Base-by-base conservation (phyloP, 2,888 invertebrate species). In the Lasioglossum oenotherae region DNA sequence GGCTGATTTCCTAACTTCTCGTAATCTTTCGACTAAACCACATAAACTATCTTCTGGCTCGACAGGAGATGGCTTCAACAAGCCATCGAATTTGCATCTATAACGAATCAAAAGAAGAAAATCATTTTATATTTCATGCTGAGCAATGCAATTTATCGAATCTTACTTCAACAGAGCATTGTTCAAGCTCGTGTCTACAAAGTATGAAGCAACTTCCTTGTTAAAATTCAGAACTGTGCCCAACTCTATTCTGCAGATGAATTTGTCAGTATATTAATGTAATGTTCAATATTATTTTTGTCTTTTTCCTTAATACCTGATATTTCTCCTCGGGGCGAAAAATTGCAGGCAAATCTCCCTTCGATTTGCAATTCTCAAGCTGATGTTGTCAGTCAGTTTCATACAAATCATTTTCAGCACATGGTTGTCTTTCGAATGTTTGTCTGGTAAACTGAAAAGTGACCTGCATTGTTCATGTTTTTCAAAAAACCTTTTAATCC, bases 351-450 rank as follows among this genome's bases (percentile, higher is more conserved):
- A 89, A 31, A 93, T 89, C 41, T 90, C 92, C 16, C 71, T 87
- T 44, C 89, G 87, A 78, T 91, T 90, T 44, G 90, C 44, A 69
- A 93, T 92, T 67, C 91, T 84, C 27, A 92, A 79, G 69, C 90
- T 87, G 38, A 93, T 75, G 41, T 86, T 89, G 46, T 91, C 77
- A 77, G 92, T 93, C 71, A 93, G n/a, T 19, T 84, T 92, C 46
- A 93, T 75, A 73, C 91, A 92, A 49, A 93, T 89, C n/a, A 79
- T 77, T 79, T 89, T 91, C 2, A 92, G 76, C n/a, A 85, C 78
- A 19, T 31, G 77, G 4, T 69, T 71, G 0, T 84, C 53, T 31
- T 86, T 60, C 12, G 71, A 12, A 57, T 57, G 38, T 10, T 67
- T 27, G 44, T 57, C 10, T 8, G 23, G 35, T 5, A 12, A 38